Conservation (phyloP, 2,888 invertebrate genomes). For the Philaethria dido region DNA sequence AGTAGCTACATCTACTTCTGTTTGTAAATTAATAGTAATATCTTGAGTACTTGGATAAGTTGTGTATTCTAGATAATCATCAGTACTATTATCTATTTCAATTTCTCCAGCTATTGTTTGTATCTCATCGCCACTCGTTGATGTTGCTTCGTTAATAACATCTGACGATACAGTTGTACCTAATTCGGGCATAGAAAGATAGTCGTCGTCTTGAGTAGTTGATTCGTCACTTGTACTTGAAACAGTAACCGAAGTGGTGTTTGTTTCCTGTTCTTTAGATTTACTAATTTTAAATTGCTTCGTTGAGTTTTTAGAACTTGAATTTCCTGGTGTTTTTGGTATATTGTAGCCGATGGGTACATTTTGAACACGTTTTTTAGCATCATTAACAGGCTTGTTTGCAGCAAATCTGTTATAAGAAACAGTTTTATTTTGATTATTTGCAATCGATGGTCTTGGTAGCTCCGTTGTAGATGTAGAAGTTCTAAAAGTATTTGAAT, state of each 20-base stretch:
- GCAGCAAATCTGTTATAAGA: slow-evolving; percentile 62
- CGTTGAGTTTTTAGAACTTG: slow-evolving; percentile 37
- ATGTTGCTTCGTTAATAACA: slow-evolving; percentile 51
- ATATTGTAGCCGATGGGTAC: slow-evolving; percentile 69
- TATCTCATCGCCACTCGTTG: slow-evolving; percentile 57
- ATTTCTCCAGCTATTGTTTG: slow-evolving; percentile 63
- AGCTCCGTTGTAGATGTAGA: slow-evolving; percentile 72
- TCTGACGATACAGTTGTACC: slow-evolving; percentile 52
- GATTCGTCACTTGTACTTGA: slow-evolving; percentile 39
- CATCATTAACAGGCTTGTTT: slow-evolving; percentile 61
- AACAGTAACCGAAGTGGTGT: slow-evolving; percentile 43
- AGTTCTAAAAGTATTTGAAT: slow-evolving; percentile 75
- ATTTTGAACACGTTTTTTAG: slow-evolving; percentile 73
- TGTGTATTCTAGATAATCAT: slow-evolving; percentile 72
- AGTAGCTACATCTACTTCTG: slow-evolving; percentile 44
- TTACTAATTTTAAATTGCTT: slow-evolving; percentile 32
- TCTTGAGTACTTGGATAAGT: slow-evolving; percentile 62
- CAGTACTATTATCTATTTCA: slow-evolving; percentile 66
- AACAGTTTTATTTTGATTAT: slow-evolving; percentile 63
- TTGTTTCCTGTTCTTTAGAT: slow-evolving; percentile 46
- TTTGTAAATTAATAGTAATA: slow-evolving; percentile 51
- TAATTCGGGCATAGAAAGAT: slow-evolving; percentile 63
- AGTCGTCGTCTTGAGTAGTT: slow-evolving; percentile 64
- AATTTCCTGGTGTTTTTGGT: slow-evolving; percentile 48
- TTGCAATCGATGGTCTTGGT: slow-evolving; percentile 56